phyloP scores from a whole-genome alignment of 1,140 invertebrate genomes.

The Panagrolaimus sp. region DNA sequence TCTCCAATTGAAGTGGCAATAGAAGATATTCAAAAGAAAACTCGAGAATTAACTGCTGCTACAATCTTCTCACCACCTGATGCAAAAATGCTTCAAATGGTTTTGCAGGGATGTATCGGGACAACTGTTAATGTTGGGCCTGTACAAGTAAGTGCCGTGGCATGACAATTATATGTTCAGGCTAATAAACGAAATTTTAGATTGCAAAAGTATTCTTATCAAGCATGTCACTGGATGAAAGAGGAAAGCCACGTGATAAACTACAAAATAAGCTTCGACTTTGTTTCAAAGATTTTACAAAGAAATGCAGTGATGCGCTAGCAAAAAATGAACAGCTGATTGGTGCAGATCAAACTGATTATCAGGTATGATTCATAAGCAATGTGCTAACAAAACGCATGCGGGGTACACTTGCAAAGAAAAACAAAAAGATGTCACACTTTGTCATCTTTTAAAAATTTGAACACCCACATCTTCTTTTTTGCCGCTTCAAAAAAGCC shows the following conservation, averaged over 20 bases:
- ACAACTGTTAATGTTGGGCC: conserved; percentile 97
- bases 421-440: too few relatives aligned
- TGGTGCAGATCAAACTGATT: conserved; percentile 64
- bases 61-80: conserved; percentile 81
- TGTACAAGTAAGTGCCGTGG: conserved; percentile 86
- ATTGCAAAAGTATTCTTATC: conserved; percentile 48
- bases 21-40: conserved; percentile 95
- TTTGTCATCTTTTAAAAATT: too few relatives aligned
- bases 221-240: conserved; percentile 37
- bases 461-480: too few relatives aligned
- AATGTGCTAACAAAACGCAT: too few relatives aligned
- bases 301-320: conserved; percentile 86
- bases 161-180: too few relatives aligned
- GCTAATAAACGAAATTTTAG: too few relatives aligned
- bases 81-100: conserved; percentile 95
- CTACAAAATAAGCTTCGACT: conserved; percentile 78
- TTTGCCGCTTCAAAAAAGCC: too few relatives aligned
- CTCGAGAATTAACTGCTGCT: conserved; percentile 72
- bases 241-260: conserved; percentile 46
- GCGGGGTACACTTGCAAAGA: too few relatives aligned
- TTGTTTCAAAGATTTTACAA: conserved; percentile 92
- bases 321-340: conserved; percentile 86
- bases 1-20: conserved; percentile 93
- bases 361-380: conserved; percentile 20
- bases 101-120: conserved; percentile 75